Evolutionary conservation across 2,797 vertebrate species (phyloP).

Genomic region (Mycteria americana): DNA sequence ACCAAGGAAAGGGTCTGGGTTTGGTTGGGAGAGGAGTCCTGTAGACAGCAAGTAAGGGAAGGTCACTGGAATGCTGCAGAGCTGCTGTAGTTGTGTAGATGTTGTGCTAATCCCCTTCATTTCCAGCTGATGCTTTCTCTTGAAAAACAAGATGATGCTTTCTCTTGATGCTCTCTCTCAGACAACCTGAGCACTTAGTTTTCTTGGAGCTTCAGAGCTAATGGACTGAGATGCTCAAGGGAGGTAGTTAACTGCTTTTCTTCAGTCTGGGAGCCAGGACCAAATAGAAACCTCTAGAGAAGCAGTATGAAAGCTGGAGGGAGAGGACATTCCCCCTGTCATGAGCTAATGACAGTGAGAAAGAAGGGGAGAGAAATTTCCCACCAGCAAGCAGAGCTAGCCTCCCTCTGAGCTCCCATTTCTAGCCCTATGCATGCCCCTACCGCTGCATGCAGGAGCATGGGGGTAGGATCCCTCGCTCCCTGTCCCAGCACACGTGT

Average conservation of each 20-base stretch:
- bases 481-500: not conserved
- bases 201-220: not conserved
- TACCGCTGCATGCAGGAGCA: accelerated
- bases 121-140: not conserved
- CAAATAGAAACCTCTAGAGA: not conserved
- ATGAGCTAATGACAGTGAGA: not conserved
- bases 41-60: not conserved
- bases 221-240: not conserved
- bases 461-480: not conserved
- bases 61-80: not conserved
- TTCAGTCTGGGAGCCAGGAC: not conserved
- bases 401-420: not conserved
- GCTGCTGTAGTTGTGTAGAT: not conserved
- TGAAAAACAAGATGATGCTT: not conserved
- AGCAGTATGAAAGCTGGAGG: not conserved
- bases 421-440: not conserved
- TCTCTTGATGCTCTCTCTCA: not conserved
- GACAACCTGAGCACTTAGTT: not conserved
- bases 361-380: not conserved
- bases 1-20: not conserved
- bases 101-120: not conserved
- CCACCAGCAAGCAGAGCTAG: not conserved
- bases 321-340: not conserved
- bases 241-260: not conserved
- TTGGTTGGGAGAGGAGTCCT: not conserved